Base-by-base conservation (phyloP, 2,888 invertebrate genomes). In the Hetaerina titia region DNA sequence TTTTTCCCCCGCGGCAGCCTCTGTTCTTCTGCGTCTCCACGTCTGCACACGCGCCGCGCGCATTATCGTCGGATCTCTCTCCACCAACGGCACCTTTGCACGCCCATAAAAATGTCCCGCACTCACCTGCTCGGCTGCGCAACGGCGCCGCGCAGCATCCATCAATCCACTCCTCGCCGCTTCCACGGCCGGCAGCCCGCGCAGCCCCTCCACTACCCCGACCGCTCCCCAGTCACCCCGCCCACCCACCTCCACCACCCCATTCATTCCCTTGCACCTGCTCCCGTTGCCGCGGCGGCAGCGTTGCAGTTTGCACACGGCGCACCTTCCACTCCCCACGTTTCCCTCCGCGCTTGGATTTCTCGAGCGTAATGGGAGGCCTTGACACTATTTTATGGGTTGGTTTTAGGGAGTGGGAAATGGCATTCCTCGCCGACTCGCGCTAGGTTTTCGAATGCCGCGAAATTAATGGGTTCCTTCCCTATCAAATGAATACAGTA, bases 311-410 rank as follows among this genome's bases (percentile, higher is more conserved):
- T 45, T 45, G 45, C 45, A 45, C 45, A 45, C 45, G 45, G 45
- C 63, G 63, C 69, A 22, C 5, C n/a, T 22, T 9, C 69, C 69
- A 17, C 60, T 15, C 22, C 69, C 22, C n/a, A 19, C 22, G 69
- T 69, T n/a, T 19, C 69, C n/a, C n/a, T 69, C 69, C 19, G 69
- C 69, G 69, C 69, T n/a, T 22, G 69, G 69, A 69, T 69, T 69
- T 69, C 69, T 69, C 69, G n/a, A 69, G n/a, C n/a, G 69, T 22
- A 69, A 69, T 69, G 69, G 69, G 69, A 69, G 69, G 19, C 69
- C 69, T 69, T 69, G 69, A 69, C 69, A 69, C 69, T 69, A 69
- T 69, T 69, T 64, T 69, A 69, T 69, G 69, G 69, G 69, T 69
- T 9, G 69, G 69, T 69, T 69, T 19, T 19, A 69, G 69, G 7